A percentile compares a stretch with the other conserved stretches of the same genome.
Conservation (phyloP, 2,888 invertebrate species). For the Xestia rhomboidea region DNA sequence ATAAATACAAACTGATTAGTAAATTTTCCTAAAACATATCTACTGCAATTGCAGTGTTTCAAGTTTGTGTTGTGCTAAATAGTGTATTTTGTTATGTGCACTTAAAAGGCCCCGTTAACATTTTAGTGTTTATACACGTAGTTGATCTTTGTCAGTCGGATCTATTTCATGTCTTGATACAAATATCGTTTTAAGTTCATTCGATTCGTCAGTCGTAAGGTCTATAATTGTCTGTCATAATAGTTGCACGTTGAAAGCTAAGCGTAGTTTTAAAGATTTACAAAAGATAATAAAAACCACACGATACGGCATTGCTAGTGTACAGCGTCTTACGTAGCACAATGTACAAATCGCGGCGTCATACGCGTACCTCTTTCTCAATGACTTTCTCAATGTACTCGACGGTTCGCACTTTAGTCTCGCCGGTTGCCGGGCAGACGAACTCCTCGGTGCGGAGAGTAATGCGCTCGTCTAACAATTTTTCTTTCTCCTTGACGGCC, state of each 20-base stretch:
- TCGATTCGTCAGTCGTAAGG: conserved; percentile 55
- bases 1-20: conserved; percentile 41
- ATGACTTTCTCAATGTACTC: conserved; percentile 98
- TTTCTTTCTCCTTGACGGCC: conserved; percentile 97
- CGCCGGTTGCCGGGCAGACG: conserved; percentile 95
- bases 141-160: conserved; percentile 67
- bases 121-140: conserved; percentile 73
- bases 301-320: conserved; percentile 87
- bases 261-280: conserved; percentile 83
- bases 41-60: conserved; percentile 73
- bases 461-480: conserved; percentile 96
- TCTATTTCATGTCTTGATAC: conserved; percentile 54
- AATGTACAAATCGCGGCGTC: conserved; percentile 83
- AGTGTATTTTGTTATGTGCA: conserved; percentile 72
- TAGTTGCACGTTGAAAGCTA: conserved; percentile 86
- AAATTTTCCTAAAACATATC: conserved; percentile 50
- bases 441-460: conserved; percentile 97
- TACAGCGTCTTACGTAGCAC: conserved; percentile 86
- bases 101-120: conserved; percentile 71
- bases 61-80: conserved; percentile 70
- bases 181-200: conserved; percentile 33
- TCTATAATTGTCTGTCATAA: conserved; percentile 67
- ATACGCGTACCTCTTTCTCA: conserved; percentile 96
- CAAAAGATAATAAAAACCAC: conserved; percentile 81
- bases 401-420: conserved; percentile 96